Evolutionary conservation across 2,888 invertebrate species (phyloP), one percentile per base, ranked within the genome.

Genomic region (Plebejus melissa): DNA sequence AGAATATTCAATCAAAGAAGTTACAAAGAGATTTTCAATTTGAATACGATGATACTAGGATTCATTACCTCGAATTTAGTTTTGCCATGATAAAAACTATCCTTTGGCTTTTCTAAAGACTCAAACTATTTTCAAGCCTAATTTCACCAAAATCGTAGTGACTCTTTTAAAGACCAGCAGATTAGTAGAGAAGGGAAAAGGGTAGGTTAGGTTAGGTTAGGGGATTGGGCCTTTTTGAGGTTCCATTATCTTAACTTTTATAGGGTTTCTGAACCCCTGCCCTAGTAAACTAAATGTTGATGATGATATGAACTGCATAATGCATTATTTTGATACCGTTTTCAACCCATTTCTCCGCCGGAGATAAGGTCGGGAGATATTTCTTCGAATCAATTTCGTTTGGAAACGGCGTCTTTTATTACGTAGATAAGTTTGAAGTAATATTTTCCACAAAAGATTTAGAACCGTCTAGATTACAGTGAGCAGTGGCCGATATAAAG

Each of bases 391-490:
- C 72, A 54, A 54, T 72, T 72, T 72, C 72, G 32, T 16, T 72
- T 72, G 28, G 54, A 22, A 60, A 71, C 28, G 22, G 50, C 54
- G 72, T 50, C 50, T 50, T 72, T 72, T 72, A 72, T 72, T 28
- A 50, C 50, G 41, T 72, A 76, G 74, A 74, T 76, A 69, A 76
- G 74, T 74, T 74, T 69, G 69, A 74, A 74, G 75, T 77, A 78
- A 77, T 78, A 54, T 69, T 77, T 65, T 70, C 58, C 46, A 77
- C 76, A 77, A 77, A 76, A 72, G 74, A 75, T 78, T 76, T 75
- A 74, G 28, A 57, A 75, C 74, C 75, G 75, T 69, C 76, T 78
- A 77, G 69, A 77, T 79, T 78, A 70, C 78, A 77, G 77, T 32
- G 50, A 22, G 70, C 46, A 50, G 13, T 71, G 54, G 32, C 7